These are phyloP conservation scores for Hermaeophaga mercurialis DNA, from an alignment of 2,888 invertebrate genomes.

Conservation along the genomic window DNA sequence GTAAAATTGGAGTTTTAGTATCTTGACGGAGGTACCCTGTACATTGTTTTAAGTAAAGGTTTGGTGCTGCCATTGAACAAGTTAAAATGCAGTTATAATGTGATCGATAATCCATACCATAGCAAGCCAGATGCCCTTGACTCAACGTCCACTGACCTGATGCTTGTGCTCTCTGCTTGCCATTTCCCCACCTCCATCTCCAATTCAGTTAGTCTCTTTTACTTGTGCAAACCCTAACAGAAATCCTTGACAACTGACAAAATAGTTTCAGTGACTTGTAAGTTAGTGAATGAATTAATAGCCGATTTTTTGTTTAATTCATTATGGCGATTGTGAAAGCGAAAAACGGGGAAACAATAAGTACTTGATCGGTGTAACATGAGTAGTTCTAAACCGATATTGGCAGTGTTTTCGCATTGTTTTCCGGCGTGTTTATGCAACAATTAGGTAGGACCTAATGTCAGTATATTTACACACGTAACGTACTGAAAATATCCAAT, in stretches of 20 bases:
- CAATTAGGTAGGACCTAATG: no score
- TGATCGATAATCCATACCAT: slow-evolving; percentile 50
- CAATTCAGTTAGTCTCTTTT: slow-evolving; percentile 36
- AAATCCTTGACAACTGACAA: slow-evolving; percentile 30
- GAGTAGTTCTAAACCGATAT: no score
- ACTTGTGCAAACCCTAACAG: slow-evolving; percentile 37
- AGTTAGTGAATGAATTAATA: slow-evolving; percentile 10
- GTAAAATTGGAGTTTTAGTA: no score
- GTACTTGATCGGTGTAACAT: slow-evolving; percentile 22
- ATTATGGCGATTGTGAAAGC: slow-evolving; percentile 2
- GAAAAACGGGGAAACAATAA: slow-evolving; percentile 26
- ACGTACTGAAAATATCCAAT: slow-evolving; percentile 23
- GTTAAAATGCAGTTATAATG: slow-evolving; percentile 45
- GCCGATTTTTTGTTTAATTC: slow-evolving; percentile 1
- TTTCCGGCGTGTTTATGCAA: background rate
- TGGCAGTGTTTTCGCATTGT: no score
- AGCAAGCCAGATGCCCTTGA: slow-evolving; percentile 56
- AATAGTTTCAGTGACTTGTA: slow-evolving; percentile 14
- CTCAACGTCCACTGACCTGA: slow-evolving; percentile 58
- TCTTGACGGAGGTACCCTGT: no score
- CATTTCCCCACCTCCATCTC: slow-evolving; percentile 44
- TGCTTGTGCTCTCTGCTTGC: slow-evolving; percentile 44
- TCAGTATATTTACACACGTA: slow-evolving; percentile 3
- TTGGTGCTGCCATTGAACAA: slow-evolving; percentile 37
- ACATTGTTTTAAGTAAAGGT: slow-evolving; percentile 28